phyloP scores from a whole-genome alignment of 1,140 invertebrate species.

The Littorina saxatilis region DNA sequence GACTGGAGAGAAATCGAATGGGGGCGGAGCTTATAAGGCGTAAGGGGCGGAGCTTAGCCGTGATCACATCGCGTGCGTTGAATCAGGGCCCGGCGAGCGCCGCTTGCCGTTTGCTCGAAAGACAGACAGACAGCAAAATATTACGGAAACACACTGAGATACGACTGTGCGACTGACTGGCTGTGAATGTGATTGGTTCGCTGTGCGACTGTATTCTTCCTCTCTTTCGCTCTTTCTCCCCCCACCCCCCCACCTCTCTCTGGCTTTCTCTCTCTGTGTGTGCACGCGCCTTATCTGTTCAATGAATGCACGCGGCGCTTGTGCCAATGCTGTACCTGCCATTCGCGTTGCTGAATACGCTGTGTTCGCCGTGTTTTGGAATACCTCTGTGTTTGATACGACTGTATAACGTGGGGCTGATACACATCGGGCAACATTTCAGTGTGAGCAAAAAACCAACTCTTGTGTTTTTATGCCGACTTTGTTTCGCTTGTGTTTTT shows the following conservation, averaged over 20 bases:
- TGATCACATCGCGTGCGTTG: neutral
- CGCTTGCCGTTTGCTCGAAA: neutral
- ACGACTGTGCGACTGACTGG: neutral
- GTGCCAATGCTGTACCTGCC: too few relatives aligned
- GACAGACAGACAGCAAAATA: conserved; percentile 16
- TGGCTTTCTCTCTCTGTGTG: too few relatives aligned
- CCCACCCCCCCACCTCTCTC: neutral
- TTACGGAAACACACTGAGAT: conserved; percentile 9
- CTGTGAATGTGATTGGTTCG: conserved; percentile 13
- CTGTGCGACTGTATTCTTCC: conserved; percentile 17
- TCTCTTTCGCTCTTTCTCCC: conserved; percentile 24
- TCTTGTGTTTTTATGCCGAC: too few relatives aligned
- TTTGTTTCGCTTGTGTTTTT: too few relatives aligned
- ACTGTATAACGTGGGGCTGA: too few relatives aligned
- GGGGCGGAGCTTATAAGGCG: neutral
- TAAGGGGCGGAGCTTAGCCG: neutral
- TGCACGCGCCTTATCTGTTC: too few relatives aligned
- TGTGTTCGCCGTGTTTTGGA: too few relatives aligned
- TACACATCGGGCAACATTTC: too few relatives aligned
- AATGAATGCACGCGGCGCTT: too few relatives aligned
- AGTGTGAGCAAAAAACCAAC: too few relatives aligned
- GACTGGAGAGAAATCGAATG: neutral
- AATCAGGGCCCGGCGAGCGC: neutral
- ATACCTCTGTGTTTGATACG: too few relatives aligned
- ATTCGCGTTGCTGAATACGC: too few relatives aligned